Evolutionary conservation across 2,888 invertebrate species (phyloP).

Genomic region (Melipona beecheii): DNA sequence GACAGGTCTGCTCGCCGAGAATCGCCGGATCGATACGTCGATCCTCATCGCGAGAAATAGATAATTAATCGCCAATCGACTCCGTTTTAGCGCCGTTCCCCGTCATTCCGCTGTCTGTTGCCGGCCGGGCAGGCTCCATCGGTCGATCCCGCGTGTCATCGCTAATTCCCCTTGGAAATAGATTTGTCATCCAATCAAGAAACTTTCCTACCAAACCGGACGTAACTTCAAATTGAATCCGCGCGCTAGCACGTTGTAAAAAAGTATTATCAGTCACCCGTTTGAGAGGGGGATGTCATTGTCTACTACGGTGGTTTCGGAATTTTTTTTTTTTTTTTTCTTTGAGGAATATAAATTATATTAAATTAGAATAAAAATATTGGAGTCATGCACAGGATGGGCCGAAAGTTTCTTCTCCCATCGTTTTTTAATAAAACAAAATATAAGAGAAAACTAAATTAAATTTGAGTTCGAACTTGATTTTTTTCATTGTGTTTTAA

Average conservation of each 20-base stretch:
- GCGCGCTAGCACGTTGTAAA: neutral
- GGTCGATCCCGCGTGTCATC: constrained; percentile 40
- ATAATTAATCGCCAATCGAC: constrained; percentile 64
- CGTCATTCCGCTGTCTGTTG: constrained; percentile 38
- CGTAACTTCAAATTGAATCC: neutral
- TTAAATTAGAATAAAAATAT: no score
- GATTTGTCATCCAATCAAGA: constrained; percentile 41
- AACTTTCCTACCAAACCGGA: constrained; percentile 22
- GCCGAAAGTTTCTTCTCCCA: no score
- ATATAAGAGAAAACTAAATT: no score
- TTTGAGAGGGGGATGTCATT: neutral
- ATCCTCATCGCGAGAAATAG: constrained; percentile 37
- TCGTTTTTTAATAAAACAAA: no score
- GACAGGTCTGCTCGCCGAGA: constrained; percentile 27
- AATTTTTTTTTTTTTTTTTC: no score
- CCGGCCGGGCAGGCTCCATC: constrained; percentile 25
- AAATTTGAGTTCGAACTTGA: no score
- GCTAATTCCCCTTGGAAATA: constrained; percentile 40
- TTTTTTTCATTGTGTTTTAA: no score
- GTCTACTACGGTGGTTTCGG: no score
- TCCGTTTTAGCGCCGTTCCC: constrained; percentile 45
- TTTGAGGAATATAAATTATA: no score
- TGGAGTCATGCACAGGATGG: no score
- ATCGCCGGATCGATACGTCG: constrained; percentile 54
- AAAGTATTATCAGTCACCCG: neutral